Evolutionary conservation across 1,140 invertebrate species (phyloP).

Genomic region (Micrasema longulum): DNA sequence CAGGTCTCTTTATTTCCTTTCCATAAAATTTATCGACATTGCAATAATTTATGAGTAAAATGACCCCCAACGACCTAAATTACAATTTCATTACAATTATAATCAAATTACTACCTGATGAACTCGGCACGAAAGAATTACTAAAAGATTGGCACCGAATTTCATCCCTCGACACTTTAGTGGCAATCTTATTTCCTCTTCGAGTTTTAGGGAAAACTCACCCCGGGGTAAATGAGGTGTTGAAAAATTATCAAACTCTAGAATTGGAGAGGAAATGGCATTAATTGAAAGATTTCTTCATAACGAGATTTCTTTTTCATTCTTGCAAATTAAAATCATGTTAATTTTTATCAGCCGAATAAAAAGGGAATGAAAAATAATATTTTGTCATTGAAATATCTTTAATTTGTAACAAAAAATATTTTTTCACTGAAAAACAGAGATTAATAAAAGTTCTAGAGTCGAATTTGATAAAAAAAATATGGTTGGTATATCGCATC

Average conservation of each 20-base stretch:
- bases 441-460: too few species aligned
- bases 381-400: too few species aligned
- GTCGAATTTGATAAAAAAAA: too few species aligned
- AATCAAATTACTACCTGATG: constrained; percentile 1
- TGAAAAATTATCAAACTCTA: constrained; percentile 14
- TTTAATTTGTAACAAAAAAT: too few species aligned
- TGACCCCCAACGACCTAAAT: constrained; percentile 1
- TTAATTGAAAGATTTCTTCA: constrained; percentile 32
- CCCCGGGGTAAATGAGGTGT: constrained; percentile 2
- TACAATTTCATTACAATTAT: background rate
- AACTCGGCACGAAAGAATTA: constrained; percentile 2
- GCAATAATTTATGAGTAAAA: too few species aligned
- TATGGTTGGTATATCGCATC: too few species aligned
- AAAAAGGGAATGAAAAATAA: too few species aligned
- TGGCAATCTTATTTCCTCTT: constrained; percentile 27
- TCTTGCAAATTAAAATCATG: too few species aligned
- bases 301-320: constrained; percentile 16
- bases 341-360: too few species aligned
- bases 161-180: background rate
- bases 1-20: background rate
- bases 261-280: too few species aligned
- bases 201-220: constrained; percentile 7
- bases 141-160: background rate
- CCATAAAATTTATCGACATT: background rate
- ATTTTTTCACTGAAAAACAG: too few species aligned